These are phyloP conservation scores for Sitta europaea DNA, from an alignment of 2,113 vertebrate species.

Conservation along the genomic window DNA sequence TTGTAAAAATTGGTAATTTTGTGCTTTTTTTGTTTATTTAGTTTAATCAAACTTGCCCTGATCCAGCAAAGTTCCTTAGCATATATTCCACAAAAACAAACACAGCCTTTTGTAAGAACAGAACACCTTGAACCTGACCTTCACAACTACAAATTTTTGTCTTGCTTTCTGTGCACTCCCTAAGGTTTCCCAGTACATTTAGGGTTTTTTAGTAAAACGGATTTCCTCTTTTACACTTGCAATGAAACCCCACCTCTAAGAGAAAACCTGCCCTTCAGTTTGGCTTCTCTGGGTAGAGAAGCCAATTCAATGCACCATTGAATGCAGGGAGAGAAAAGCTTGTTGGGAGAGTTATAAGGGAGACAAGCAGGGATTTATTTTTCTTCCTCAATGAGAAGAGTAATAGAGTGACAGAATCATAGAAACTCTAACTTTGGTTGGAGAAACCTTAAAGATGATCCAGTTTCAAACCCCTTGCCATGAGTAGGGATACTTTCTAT, in stretches of 20 bases:
- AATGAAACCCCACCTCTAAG: not conserved
- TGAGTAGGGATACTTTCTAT: no score
- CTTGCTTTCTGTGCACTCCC: not conserved
- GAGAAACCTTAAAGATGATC: not conserved
- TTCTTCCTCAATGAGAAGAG: not conserved
- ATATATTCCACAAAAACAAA: not conserved
- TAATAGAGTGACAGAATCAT: not conserved
- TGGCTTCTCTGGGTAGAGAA: not conserved
- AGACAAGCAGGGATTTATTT: not conserved
- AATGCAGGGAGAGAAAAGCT: not conserved
- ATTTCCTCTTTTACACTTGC: not conserved
- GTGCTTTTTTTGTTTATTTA: not conserved
- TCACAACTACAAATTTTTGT: not conserved
- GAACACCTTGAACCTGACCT: not conserved
- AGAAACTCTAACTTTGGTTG: not conserved
- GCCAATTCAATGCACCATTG: not conserved
- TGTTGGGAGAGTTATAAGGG: not conserved
- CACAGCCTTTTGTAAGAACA: not conserved
- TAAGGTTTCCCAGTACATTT: not conserved
- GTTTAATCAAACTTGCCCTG: not conserved
- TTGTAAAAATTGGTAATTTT: not conserved
- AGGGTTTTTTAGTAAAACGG: not conserved
- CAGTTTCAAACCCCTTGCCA: not conserved
- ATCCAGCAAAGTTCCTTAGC: not conserved
- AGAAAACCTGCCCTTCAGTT: not conserved